Evolutionary conservation across 2,797 vertebrate genomes (phyloP).

Genomic region (Harpagifer antarcticus): DNA sequence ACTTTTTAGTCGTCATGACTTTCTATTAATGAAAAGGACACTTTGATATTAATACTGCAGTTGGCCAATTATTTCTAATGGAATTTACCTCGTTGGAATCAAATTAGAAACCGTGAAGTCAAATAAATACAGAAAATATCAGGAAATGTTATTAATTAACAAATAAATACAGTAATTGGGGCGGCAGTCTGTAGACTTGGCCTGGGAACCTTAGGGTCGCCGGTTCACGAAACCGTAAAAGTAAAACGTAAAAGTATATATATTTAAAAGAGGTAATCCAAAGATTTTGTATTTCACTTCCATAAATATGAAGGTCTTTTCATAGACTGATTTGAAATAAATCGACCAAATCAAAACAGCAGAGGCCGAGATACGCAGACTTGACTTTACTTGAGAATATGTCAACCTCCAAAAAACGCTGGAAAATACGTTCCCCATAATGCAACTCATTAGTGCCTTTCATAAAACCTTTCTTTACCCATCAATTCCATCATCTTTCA

Average conservation of each 20-base stretch:
- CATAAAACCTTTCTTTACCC: neutral
- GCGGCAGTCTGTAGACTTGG: no score
- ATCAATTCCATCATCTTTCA: neutral
- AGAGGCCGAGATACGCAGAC: neutral
- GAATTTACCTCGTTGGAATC: neutral
- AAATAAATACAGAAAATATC: neutral
- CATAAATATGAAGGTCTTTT: neutral
- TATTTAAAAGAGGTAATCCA: neutral
- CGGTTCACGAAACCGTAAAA: no score
- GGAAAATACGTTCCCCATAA: neutral
- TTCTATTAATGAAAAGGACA: conserved; percentile 6
- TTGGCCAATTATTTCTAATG: conserved; percentile 5
- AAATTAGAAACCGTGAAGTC: neutral
- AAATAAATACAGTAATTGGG: no score
- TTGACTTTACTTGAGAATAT: neutral
- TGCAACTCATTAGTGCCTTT: neutral
- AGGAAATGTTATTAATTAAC: neutral
- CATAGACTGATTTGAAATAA: neutral
- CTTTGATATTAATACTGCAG: neutral
- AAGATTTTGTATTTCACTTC: neutral
- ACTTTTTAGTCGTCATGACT: conserved; percentile 7
- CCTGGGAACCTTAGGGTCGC: no score
- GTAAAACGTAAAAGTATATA: no score
- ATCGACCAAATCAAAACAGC: neutral
- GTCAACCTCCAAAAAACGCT: neutral